phyloP scores from a whole-genome alignment of 2,888 invertebrate genomes.

The Pycnomerus fuliginosus region DNA sequence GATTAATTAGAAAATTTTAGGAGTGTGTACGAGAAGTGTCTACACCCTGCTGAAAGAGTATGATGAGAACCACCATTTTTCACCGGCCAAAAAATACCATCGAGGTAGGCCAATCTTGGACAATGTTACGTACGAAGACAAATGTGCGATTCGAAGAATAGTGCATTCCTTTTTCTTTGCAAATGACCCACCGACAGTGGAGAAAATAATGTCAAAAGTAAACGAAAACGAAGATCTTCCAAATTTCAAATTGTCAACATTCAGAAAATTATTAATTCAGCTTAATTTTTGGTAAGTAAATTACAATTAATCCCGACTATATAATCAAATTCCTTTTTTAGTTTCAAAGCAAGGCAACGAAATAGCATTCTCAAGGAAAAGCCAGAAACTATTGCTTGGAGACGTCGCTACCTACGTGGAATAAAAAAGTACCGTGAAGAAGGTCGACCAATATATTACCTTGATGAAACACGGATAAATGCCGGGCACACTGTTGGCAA shows the following conservation, averaged over 20 bases:
- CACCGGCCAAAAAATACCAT: no score
- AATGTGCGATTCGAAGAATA: no score
- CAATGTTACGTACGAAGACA: no score
- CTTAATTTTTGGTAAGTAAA: conserved; percentile 18
- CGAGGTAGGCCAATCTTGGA: no score
- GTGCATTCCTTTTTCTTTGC: conserved; percentile 6
- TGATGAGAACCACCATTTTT: no score
- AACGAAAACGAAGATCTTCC: conserved; percentile 19
- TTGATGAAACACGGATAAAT: conserved; percentile 30
- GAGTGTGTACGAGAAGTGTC: no score
- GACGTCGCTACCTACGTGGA: conserved; percentile 17
- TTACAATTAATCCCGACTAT: no score
- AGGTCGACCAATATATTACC: conserved; percentile 24
- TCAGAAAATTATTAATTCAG: conserved; percentile 13
- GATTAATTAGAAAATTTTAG: no score
- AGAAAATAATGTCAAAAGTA: conserved; percentile 2
- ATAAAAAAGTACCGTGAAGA: conserved; percentile 21
- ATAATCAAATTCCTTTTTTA: no score
- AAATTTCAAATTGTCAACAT: conserved; percentile 20
- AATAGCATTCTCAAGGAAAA: conserved; percentile 21
- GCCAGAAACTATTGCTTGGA: conserved; percentile 24
- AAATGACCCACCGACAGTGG: conserved; percentile 13
- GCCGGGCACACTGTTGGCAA: conserved; percentile 23
- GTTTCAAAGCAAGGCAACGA: conserved; percentile 11
- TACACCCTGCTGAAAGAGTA: no score